Evolutionary conservation across 2,113 vertebrate species (phyloP).

Genomic region (Pontoporia blainvillei): DNA sequence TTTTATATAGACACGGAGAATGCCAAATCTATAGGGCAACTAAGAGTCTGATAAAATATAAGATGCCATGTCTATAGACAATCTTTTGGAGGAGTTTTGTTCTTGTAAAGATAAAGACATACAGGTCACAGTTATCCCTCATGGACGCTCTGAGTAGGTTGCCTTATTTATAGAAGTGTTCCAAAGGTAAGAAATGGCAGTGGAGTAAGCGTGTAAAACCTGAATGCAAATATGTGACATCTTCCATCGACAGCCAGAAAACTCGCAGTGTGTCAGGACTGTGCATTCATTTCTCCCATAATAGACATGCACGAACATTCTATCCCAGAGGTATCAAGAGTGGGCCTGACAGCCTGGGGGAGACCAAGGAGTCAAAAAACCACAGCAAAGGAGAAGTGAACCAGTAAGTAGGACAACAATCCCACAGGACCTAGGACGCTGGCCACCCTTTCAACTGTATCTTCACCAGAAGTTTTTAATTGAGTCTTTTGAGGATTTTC

Average conservation of each 20-base stretch:
- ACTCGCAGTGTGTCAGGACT: not conserved
- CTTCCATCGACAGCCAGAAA: constrained; percentile 17
- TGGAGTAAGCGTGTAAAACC: not conserved
- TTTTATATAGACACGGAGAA: not conserved
- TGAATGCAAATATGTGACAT: constrained; percentile 22
- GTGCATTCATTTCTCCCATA: not conserved
- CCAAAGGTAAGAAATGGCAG: not conserved
- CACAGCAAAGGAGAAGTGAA: constrained; percentile 12
- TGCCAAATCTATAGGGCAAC: not conserved
- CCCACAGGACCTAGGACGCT: not conserved
- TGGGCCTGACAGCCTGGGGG: not conserved
- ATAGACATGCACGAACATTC: not conserved
- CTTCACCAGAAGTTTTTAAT: constrained; percentile 44
- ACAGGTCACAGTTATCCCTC: not conserved
- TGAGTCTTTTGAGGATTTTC: constrained; percentile 57
- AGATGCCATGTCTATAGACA: not conserved
- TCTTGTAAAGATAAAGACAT: not conserved
- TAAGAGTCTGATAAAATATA: not conserved
- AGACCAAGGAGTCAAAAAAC: not conserved
- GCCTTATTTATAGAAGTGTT: constrained; percentile 17
- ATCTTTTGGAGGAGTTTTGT: not conserved
- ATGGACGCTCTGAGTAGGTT: not conserved
- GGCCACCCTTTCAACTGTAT: not conserved
- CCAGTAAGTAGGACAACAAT: not conserved
- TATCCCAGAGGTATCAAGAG: not conserved